A percentile compares a stretch with the other conserved stretches of the same genome.
These are phyloP conservation scores for Motacilla tschutschensis DNA, from an alignment of 2,113 vertebrate species.

Conservation along the genomic window DNA sequence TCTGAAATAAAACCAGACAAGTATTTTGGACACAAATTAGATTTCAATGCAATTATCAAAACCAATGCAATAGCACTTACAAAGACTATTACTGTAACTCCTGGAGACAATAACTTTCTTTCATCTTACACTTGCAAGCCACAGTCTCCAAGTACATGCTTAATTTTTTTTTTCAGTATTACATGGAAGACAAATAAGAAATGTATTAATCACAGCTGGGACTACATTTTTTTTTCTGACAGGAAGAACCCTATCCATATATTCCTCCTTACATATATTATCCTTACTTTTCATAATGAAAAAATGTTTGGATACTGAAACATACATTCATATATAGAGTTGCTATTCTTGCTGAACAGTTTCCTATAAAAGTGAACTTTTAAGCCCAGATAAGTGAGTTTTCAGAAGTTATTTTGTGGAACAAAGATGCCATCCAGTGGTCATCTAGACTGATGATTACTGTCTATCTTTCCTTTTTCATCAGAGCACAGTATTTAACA, in stretches of 20 bases:
- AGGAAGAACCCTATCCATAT: neutral
- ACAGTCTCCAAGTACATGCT: neutral
- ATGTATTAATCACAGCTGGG: neutral
- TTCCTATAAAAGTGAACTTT: neutral
- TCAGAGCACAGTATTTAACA: neutral
- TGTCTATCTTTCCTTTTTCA: neutral
- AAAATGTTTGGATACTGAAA: neutral
- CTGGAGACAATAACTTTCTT: neutral
- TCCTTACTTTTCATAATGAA: neutral
- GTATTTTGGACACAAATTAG: neutral
- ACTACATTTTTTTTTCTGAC: neutral
- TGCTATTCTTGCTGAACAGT: neutral
- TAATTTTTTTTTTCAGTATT: neutral
- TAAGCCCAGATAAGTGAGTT: neutral
- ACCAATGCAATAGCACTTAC: neutral
- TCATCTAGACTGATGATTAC: neutral
- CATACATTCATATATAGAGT: neutral
- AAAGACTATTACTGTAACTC: neutral
- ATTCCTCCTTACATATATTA: neutral
- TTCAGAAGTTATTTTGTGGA: constrained; percentile 12
- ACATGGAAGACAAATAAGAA: neutral
- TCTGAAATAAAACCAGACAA: neutral
- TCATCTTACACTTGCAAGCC: neutral
- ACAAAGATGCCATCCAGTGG: constrained; percentile 74
- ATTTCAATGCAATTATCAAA: neutral